A percentile compares a stretch with the other conserved stretches of the same genome.
Evolutionary conservation across 1,140 invertebrate species (phyloP).

Genomic region (Zeugodacus cucurbitae): DNA sequence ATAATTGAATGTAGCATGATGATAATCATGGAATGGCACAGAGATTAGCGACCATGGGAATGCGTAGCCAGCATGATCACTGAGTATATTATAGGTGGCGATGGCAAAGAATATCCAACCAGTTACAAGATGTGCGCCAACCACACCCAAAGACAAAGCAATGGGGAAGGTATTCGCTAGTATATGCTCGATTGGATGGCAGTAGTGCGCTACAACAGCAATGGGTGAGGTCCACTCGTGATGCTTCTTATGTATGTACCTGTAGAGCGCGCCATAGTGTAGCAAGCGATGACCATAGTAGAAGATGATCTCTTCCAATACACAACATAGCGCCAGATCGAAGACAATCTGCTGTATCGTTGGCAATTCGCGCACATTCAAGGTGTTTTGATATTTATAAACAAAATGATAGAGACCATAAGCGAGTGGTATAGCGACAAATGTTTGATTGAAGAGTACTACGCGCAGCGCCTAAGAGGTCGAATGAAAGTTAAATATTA

Average conservation of each 20-base stretch:
- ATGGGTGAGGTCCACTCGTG: conserved; percentile 87
- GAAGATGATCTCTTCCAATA: conserved; percentile 85
- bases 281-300: conserved; percentile 88
- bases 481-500: neutral
- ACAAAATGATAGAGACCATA: conserved; percentile 72
- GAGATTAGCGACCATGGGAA: conserved; percentile 83
- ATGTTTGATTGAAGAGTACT: conserved; percentile 82
- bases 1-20: conserved; percentile 85
- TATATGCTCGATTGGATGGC: conserved; percentile 87
- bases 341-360: conserved; percentile 81
- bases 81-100: conserved; percentile 82
- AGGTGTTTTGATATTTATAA: conserved; percentile 62
- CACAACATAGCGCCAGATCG: conserved; percentile 77
- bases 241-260: conserved; percentile 86
- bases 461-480: conserved; percentile 69
- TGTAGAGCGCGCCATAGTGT: conserved; percentile 80
- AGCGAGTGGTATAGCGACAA: conserved; percentile 75
- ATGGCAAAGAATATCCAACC: conserved; percentile 83
- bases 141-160: conserved; percentile 78
- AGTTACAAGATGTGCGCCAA: conserved; percentile 82
- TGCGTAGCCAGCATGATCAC: conserved; percentile 88
- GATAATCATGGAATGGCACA: conserved; percentile 89
- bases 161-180: conserved; percentile 85
- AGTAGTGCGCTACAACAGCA: conserved; percentile 84
- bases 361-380: conserved; percentile 74